Evolutionary conservation across 2,113 vertebrate species (phyloP).

Genomic region (Muntiacus muntjak): DNA sequence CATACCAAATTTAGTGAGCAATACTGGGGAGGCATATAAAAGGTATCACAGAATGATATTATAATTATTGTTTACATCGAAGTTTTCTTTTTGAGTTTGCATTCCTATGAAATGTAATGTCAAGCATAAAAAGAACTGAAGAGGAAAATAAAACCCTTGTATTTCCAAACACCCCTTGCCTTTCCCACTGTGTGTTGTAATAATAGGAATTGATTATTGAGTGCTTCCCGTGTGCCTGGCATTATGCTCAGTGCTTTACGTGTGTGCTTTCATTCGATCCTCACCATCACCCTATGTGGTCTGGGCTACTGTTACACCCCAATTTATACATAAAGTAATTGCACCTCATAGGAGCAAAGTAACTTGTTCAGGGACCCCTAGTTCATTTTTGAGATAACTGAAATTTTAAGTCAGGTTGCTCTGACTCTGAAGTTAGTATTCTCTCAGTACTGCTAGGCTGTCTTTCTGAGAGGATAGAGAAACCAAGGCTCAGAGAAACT

Average conservation of each 20-base stretch:
- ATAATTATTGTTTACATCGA: constrained; percentile 67
- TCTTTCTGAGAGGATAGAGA: constrained; percentile 2
- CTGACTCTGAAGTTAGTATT: constrained; percentile 35
- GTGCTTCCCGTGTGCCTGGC: not conserved
- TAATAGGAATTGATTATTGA: constrained; percentile 21
- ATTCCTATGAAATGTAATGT: constrained; percentile 49
- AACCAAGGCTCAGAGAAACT: constrained; percentile 7
- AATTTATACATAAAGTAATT: constrained; percentile 14
- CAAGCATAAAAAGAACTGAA: constrained; percentile 50
- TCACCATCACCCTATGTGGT: not conserved
- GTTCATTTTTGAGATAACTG: not conserved
- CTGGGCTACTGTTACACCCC: not conserved
- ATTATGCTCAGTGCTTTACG: not conserved
- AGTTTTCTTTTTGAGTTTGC: constrained; percentile 32
- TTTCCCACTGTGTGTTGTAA: constrained; percentile 20
- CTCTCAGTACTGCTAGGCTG: not conserved
- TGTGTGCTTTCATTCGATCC: constrained; percentile 24
- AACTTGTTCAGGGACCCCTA: not conserved
- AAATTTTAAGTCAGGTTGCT: constrained; percentile 32
- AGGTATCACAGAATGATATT: constrained; percentile 43
- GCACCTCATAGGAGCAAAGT: not conserved
- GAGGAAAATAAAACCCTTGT: constrained; percentile 48
- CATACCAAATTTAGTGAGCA: constrained; percentile 49
- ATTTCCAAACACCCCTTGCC: constrained; percentile 45
- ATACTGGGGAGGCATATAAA: constrained; percentile 38